phyloP scores from a whole-genome alignment of 2,797 vertebrate genomes.

The Ceryle rudis region DNA sequence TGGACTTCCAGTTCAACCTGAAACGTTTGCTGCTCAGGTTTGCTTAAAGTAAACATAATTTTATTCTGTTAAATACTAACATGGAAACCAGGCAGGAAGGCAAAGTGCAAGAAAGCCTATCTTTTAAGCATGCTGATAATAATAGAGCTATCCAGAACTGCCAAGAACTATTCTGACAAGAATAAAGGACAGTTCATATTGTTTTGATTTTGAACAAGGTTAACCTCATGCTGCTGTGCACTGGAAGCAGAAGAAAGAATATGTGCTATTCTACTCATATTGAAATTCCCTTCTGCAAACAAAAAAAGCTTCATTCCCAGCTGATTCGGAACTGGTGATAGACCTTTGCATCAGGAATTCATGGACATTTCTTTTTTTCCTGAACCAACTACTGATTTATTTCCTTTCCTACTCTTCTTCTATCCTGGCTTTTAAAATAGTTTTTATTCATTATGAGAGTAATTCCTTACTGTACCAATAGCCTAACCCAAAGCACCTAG shows the following conservation, averaged over 20 bases:
- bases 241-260: neutral
- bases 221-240: neutral
- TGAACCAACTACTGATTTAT: neutral
- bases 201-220: constrained; percentile 7
- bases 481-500: neutral
- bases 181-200: neutral
- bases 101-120: neutral
- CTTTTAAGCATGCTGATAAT: neutral
- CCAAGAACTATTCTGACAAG: neutral
- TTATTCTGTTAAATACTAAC: neutral
- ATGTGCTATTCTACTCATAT: neutral
- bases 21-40: neutral
- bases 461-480: neutral
- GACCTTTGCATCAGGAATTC: neutral
- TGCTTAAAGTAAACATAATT: neutral
- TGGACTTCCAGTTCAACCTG: neutral
- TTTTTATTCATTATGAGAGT: neutral
- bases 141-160: neutral
- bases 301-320: neutral
- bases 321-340: neutral
- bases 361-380: neutral
- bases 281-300: neutral
- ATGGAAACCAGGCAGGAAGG: neutral
- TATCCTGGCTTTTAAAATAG: neutral
- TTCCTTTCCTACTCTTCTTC: neutral